Evolutionary conservation across 2,113 vertebrate genomes (phyloP), one percentile per base, ranked within the genome.

Genomic region (Rhabdornis inornatus): DNA sequence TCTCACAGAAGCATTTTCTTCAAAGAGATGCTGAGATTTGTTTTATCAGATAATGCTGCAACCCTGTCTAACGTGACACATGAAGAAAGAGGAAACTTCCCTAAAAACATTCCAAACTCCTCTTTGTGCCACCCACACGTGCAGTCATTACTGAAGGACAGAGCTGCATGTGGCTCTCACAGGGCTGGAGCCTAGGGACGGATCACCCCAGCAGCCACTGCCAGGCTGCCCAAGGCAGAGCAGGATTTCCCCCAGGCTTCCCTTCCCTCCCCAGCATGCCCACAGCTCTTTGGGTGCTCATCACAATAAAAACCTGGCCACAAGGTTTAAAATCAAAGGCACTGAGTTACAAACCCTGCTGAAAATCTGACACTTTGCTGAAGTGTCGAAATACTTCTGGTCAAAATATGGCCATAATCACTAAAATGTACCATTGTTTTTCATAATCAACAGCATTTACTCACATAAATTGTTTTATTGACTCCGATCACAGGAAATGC

Each of bases 281-380:
- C 30, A 71, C 13, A 1, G 3, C 9, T 1, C 56, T 61, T 33
- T n/a, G 72, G 76, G 37, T 39, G 47, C 64, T 68, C 52, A 2
- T 7, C 44, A 30, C 52, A 44, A 13, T 7, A 24, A 76, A 89
- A 97, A 78, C 52, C 93, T 83, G 93, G 92, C 44, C 72, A 18
- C 93, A 93, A 84, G 79, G 92, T 76, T 93, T 19, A 23, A 42
- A 94, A 90, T 96, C 88, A 93, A 88, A 95, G 68, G 64, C 65
- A 11, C 13, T 0, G 11, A 35, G 22, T 52, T 77, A 24, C 33
- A 44, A 74, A 27, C 35, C 55, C 75, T 4, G n/a, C 52, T 56
- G 71, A 42, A 90, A 96, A 64, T 75, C 83, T 95, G 92, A 76
- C 28, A 2, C 60, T 87, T 21, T 8, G 22, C 56, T 64, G 40